phyloP scores from a whole-genome alignment of 2,797 vertebrate genomes.

The Serranus cabrilla region DNA sequence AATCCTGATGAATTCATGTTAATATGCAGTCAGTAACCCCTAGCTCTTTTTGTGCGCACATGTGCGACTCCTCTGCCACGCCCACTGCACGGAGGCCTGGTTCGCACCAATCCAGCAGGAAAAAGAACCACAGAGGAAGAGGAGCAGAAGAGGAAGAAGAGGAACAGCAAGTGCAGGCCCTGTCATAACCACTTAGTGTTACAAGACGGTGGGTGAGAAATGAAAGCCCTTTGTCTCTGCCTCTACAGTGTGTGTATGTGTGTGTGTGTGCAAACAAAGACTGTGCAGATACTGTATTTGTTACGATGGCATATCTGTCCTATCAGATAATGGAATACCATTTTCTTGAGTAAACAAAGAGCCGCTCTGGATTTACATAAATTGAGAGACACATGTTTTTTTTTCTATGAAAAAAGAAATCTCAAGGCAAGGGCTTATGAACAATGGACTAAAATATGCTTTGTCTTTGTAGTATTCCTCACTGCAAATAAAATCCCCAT shows the following conservation, averaged over 20 bases:
- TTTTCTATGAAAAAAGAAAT: conserved; percentile 9
- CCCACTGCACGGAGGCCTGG: conserved; percentile 40
- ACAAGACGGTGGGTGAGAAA: conserved; percentile 69
- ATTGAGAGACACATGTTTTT: conserved; percentile 28
- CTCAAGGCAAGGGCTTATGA: not conserved
- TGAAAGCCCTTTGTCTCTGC: conserved; percentile 80
- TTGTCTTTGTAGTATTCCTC: conserved; percentile 20
- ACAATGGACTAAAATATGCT: conserved; percentile 39
- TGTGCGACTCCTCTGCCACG: conserved; percentile 51
- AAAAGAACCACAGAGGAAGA: conserved; percentile 58
- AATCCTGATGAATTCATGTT: conserved; percentile 83
- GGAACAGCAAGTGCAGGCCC: conserved; percentile 59
- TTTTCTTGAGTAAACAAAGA: conserved; percentile 63
- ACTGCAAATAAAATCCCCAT: conserved; percentile 25
- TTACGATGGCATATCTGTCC: conserved; percentile 33
- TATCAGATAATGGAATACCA: conserved; percentile 68
- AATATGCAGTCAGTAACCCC: conserved; percentile 66
- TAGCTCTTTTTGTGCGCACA: conserved; percentile 63
- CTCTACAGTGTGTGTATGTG: conserved; percentile 41
- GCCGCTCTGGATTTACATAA: conserved; percentile 60
- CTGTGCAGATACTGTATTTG: conserved; percentile 44
- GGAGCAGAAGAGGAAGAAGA: conserved; percentile 39
- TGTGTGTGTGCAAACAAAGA: conserved; percentile 64
- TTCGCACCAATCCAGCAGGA: conserved; percentile 48
- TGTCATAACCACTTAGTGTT: conserved; percentile 77